Evolutionary conservation across 2,113 vertebrate species (phyloP).

Genomic region (Alces alces): DNA sequence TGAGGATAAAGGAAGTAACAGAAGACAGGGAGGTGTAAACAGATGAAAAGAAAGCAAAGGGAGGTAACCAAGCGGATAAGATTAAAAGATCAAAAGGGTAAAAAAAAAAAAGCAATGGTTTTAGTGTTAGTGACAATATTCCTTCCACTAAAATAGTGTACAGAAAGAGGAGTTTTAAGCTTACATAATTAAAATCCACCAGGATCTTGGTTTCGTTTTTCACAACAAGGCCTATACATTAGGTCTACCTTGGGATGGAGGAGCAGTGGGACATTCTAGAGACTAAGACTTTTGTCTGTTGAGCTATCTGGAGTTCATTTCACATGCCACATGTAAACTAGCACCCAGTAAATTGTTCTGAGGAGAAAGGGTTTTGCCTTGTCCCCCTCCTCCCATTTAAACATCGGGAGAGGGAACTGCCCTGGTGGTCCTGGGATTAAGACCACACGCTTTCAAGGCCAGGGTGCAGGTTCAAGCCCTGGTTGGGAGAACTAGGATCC

Average conservation of each 20-base stretch:
- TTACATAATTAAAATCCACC: not conserved
- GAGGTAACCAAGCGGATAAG: not conserved
- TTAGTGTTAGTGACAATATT: not conserved
- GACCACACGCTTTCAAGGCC: not conserved
- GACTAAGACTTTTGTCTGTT: not conserved
- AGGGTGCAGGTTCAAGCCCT: not conserved
- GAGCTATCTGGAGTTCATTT: not conserved
- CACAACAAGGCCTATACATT: not conserved
- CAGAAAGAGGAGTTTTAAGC: not conserved
- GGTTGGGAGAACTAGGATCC: not conserved
- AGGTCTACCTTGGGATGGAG: not conserved
- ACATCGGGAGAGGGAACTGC: not conserved
- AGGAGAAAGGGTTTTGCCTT: not conserved
- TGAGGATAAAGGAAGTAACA: not conserved
- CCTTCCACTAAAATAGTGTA: not conserved
- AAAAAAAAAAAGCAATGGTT: not conserved
- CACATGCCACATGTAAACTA: not conserved
- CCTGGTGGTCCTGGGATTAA: not conserved
- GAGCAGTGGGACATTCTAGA: not conserved
- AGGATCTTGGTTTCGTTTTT: not conserved
- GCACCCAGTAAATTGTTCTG: not conserved
- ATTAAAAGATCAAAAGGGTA: conserved; percentile 18
- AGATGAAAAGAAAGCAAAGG: not conserved
- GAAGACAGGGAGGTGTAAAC: conserved; percentile 7
- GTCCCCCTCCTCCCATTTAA: not conserved